Evolutionary conservation across 1,140 invertebrate species (phyloP), one percentile per base, ranked within the genome.

Genomic region (Patella vulgata): DNA sequence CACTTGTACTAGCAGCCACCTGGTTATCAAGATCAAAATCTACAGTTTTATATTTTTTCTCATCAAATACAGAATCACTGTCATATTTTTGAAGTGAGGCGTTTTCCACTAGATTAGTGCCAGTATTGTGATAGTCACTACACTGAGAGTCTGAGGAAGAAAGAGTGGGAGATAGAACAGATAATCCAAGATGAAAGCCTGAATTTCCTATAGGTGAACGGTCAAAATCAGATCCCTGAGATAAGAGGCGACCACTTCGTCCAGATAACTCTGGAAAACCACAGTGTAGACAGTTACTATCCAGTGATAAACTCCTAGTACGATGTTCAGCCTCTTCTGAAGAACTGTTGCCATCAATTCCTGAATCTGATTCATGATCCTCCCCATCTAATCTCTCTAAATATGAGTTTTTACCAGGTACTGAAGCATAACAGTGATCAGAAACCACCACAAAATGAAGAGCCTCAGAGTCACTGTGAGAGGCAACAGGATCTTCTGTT

Each of bases 401-500:
- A 42, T 23, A 28, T 23, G 47, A 48, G 8, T 19, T 36, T 52
- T 57, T 63, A 28, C 56, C 50, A 31, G 55, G 62, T 21, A 64
- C 17, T 21, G 53, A 58, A 25, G 66, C 66, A 50, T 68, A 68
- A 58, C 66, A 68, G 31, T 68, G 66, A 21, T 68, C 66, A 31
- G 53, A 58, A 25, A 52, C 56, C 53, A 64, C 57, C 27, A 44
- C 23, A 30, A 63, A 63, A 8, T 55, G 17, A 28, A 50, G 59
- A 11, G 46, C 30, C 25, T 55, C 52, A 40, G 17, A 47, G 14
- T 43, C 52, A 36, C 51, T 54, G 1, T 25, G n/a, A 17, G 28
- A 36, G 31, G 59, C 6, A 46, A 47, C 23, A 6, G 8, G 39
- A 17, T 50, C 39, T 36, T 36, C 6, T 36, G 33, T 8, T 36